Base-by-base conservation (phyloP, 2,888 invertebrate genomes). In the Mactromeris polynyma region DNA sequence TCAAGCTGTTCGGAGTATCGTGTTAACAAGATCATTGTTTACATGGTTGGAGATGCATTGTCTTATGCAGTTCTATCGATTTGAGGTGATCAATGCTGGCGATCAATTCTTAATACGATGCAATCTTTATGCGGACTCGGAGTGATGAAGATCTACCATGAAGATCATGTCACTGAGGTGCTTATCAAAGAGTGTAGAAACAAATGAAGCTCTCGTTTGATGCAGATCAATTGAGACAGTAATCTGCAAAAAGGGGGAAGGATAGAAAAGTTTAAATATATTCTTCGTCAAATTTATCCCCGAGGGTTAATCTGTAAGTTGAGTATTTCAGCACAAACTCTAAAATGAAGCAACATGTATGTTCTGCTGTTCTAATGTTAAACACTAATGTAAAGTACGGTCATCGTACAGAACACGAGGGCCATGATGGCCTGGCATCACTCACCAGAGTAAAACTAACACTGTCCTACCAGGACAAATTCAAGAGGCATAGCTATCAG, bases 241-340 rank as follows among this genome's bases (percentile, higher is more conserved):
- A 69, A 89, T 92, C 92, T 92, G 92, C 90, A 92, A 92, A 91
- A 87, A 85, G 81, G 77, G 80, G 81, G 85, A 86, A 91, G 87
- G 38, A 90, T 42, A 87, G 31, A 73, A 73, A 85, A 64, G 46
- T 33, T 81, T 78, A 89, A 80, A 81, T 9, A 87, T 51, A 78
- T 69, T 42, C 31, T 80, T 73, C 36, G 31, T 3, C 33, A 2
- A 36, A 36, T 73, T 9, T 33, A 73, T 73, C 19, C 73, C 36
- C 2, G 9, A 73, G 14, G 73, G 33, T 36, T 17, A 4, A 6
- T 36, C 11, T 36, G 33, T 2, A 73, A 73, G 4, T 73, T 64
- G 21, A 26, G 58, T 21, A 64, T 64, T 64, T 19, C 11, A 26
- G 26, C n/a, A 26, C 26, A 64, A 26, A 64, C 26, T n/a, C 58